Percentiles rank a stretch among this genome's conserved stretches.
Conservation (phyloP, 2,888 invertebrate genomes). For the Epinotia nisella region DNA sequence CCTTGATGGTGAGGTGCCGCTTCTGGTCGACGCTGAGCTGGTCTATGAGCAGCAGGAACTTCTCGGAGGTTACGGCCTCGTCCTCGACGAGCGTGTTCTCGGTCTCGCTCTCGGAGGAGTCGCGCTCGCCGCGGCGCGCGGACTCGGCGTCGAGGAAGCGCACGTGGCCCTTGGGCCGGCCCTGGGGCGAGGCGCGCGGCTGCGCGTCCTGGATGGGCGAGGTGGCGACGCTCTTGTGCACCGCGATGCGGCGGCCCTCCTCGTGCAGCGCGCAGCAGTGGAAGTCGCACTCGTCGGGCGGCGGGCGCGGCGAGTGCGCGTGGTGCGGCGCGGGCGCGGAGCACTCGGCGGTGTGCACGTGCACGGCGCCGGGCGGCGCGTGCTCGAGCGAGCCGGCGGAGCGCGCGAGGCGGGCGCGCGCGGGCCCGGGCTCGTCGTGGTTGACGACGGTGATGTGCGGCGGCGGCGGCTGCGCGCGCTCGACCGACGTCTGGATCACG, state of each 20-base stretch:
- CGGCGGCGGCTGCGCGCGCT: slow-evolving; percentile 87
- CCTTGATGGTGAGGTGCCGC: slow-evolving; percentile 96
- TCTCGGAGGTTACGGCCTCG: slow-evolving; percentile 94
- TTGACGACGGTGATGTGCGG: slow-evolving; percentile 97
- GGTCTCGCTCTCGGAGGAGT: slow-evolving; percentile 96
- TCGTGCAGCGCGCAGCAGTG: slow-evolving; percentile 98
- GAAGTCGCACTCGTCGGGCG: slow-evolving; percentile 95
- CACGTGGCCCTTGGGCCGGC: slow-evolving; percentile 91
- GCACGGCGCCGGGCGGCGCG: slow-evolving; percentile 86
- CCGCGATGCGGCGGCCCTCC: slow-evolving; percentile 95
- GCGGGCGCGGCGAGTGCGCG: slow-evolving; percentile 83
- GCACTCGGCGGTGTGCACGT: slow-evolving; percentile 92
- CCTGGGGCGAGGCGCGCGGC: slow-evolving; percentile 87
- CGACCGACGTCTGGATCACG: slow-evolving; percentile 90
- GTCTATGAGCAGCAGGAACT: slow-evolving; percentile 96
- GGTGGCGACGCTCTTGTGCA: slow-evolving; percentile 96
- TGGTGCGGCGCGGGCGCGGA: slow-evolving; percentile 86
- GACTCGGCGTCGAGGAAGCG: slow-evolving; percentile 93
- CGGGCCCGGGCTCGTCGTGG: slow-evolving; percentile 94
- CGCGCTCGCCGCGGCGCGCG: slow-evolving; percentile 87
- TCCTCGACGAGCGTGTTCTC: slow-evolving; percentile 97
- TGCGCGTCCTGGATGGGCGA: slow-evolving; percentile 94
- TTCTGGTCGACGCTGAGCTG: slow-evolving; percentile 97
- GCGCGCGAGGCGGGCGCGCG: slow-evolving; percentile 90
- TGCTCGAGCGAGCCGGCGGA: slow-evolving; percentile 87